Evolutionary conservation across 2,888 invertebrate species (phyloP).

Genomic region (Phengaris arion): DNA sequence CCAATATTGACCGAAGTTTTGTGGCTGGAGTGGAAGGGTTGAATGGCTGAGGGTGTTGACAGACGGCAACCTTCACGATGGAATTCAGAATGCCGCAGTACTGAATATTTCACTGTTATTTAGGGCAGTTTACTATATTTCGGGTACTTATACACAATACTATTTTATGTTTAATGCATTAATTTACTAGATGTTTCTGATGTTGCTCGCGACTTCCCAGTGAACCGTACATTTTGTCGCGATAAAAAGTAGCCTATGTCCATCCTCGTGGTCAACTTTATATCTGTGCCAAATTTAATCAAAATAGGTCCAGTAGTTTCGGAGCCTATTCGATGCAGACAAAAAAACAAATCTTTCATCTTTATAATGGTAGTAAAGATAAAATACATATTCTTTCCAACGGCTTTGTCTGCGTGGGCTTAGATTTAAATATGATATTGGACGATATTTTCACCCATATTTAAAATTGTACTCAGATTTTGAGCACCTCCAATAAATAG

Average conservation of each 20-base stretch:
- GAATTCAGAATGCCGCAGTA: conserved; percentile 57
- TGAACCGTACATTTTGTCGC: background rate
- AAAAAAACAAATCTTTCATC: background rate
- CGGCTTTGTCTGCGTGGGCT: too few relatives aligned
- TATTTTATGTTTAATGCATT: too few relatives aligned
- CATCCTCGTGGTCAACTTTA: background rate
- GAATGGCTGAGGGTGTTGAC: conserved; percentile 74
- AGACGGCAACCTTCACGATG: conserved; percentile 55
- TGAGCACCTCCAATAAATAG: too few relatives aligned
- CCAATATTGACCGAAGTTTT: conserved; percentile 76
- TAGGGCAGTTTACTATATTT: background rate
- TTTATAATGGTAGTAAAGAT: too few relatives aligned
- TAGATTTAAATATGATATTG: too few relatives aligned
- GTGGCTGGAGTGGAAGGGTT: conserved; percentile 76
- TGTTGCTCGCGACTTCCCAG: too few relatives aligned
- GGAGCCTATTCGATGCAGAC: background rate
- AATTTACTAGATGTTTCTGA: too few relatives aligned
- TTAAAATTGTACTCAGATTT: too few relatives aligned
- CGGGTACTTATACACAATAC: background rate
- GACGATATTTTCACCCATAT: too few relatives aligned
- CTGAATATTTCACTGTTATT: conserved; percentile 15
- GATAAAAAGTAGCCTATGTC: background rate
- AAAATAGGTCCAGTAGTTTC: background rate
- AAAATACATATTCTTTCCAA: too few relatives aligned
- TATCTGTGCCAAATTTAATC: background rate